These are phyloP conservation scores for Drosophila infuscata DNA, from an alignment of 2,888 invertebrate species.

Conservation along the genomic window DNA sequence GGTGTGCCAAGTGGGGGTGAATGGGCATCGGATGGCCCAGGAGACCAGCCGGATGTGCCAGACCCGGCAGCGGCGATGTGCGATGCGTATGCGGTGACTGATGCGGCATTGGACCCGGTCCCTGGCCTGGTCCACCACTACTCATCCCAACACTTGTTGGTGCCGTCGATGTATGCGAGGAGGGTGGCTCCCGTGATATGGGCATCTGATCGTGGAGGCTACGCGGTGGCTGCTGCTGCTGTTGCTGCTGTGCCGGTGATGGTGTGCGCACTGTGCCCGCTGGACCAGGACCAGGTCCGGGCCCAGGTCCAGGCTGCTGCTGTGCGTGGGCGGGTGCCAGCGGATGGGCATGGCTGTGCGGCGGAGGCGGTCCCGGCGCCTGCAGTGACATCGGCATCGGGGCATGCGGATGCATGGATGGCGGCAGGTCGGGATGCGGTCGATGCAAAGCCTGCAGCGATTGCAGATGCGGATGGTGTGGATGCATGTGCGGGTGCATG, in stretches of 20 bases:
- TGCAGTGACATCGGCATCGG: conserved; percentile 83
- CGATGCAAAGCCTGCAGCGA: conserved; percentile 82
- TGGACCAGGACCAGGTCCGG: conserved; percentile 63
- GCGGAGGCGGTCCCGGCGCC: conserved; percentile 79
- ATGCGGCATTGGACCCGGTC: conserved; percentile 64
- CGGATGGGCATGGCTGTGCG: conserved; percentile 73
- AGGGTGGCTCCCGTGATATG: conserved; percentile 68
- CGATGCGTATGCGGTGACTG: conserved; percentile 82
- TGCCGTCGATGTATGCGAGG: conserved; percentile 72
- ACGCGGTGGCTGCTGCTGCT: conserved; percentile 71
- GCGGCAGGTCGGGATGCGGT: conserved; percentile 84
- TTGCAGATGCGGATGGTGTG: conserved; percentile 70
- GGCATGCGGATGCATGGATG: conserved; percentile 84
- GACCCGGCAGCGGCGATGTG: conserved; percentile 83
- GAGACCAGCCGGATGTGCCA: conserved; percentile 80
- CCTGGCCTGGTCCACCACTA: conserved; percentile 47
- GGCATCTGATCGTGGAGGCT: conserved; percentile 72
- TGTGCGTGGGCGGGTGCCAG: conserved; percentile 71
- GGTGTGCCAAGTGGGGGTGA: conserved; percentile 83
- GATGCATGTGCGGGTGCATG: conserved; percentile 75
- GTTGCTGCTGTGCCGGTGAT: conserved; percentile 82
- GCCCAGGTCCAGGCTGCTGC: conserved; percentile 67
- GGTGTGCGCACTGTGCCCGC: conserved; percentile 82
- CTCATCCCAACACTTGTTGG: conserved; percentile 45
- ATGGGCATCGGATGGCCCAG: conserved; percentile 84